Evolutionary conservation across 2,797 vertebrate species (phyloP), one percentile per base, ranked within the genome.

Genomic region (Crocidura indochinensis): DNA sequence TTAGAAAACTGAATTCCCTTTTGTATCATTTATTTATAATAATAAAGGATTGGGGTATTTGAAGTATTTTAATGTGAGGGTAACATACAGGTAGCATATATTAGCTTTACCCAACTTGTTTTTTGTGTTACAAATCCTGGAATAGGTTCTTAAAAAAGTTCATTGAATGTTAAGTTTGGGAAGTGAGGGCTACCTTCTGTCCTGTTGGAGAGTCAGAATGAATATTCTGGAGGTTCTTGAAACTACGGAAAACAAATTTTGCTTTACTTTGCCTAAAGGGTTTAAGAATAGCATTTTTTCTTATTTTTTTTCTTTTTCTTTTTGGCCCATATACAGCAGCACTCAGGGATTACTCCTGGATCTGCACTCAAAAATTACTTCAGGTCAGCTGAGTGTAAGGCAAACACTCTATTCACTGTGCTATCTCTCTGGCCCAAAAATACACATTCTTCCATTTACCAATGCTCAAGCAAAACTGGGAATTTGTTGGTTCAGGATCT

Each of bases 1-100:
- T 93, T 94, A 82, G 69, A 81, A 89, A 96, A 91, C 80, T 90
- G 60, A 96, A 94, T 93, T 95, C 88, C 91, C 90, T 5, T 80
- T 94, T 83, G 79, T 53, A 74, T 92, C 78, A 60, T 95, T 94
- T 91, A 83, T 92, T 64, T 53, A 69, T 56, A 89, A 85, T 92
- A 89, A 91, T 77, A 92, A 93, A 90, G 62, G 68, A 92, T 38
- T 79, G 49, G 84, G 51, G 73, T 76, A 83, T 80, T 84, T 95
- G 65, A 51, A 47, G 46, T 83, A 71, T 88, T 94, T 93, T 85
- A 93, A 84, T 86, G 72, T 80, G 79, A 85, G n/a, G 82, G 85
- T 84, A 93, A 75, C 84, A 15, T 84, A 20, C 1, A 90, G 75
- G 93, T 94, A 92, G 27, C 49, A 69, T 29, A 67, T 64, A 15